A percentile compares a stretch with the other conserved stretches of the same genome.
phyloP scores from a whole-genome alignment of 2,888 invertebrate species.

The Julus scandinavius region DNA sequence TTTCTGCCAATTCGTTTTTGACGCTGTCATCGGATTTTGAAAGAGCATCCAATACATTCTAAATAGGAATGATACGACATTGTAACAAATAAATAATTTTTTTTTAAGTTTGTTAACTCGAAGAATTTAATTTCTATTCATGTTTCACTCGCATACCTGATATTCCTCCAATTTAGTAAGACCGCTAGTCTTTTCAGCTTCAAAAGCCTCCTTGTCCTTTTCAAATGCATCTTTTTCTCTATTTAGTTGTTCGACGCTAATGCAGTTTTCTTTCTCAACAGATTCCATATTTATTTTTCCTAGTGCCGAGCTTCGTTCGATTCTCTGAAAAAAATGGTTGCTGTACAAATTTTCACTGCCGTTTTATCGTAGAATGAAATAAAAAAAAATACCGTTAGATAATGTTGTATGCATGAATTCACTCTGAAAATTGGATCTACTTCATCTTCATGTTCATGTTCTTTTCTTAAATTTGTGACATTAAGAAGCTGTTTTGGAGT shows the following conservation, averaged over 20 bases:
- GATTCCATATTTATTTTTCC: background rate
- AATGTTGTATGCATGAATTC: background rate
- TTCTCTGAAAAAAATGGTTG: background rate
- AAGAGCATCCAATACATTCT: constrained; percentile 48
- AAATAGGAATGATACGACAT: background rate
- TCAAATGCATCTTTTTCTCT: constrained; percentile 4
- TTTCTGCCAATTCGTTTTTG: constrained; percentile 54
- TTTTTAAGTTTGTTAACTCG: background rate
- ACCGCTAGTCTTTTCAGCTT: background rate
- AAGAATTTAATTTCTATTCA: background rate
- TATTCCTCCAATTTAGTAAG: constrained; percentile 30
- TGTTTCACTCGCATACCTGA: constrained; percentile 17
- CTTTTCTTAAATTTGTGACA: background rate
- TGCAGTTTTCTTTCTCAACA: background rate
- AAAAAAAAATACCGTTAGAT: background rate
- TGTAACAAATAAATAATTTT: background rate
- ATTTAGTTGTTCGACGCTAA: background rate
- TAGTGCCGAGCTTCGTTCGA: background rate
- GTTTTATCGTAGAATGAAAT: background rate
- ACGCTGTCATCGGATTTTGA: background rate
- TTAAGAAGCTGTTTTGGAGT: background rate
- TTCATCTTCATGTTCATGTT: background rate
- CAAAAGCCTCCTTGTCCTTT: constrained; percentile 13
- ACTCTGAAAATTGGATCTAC: constrained; percentile 22
- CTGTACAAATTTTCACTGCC: background rate